Conservation (phyloP, 2,113 vertebrate species). For the Grantiella picta region DNA sequence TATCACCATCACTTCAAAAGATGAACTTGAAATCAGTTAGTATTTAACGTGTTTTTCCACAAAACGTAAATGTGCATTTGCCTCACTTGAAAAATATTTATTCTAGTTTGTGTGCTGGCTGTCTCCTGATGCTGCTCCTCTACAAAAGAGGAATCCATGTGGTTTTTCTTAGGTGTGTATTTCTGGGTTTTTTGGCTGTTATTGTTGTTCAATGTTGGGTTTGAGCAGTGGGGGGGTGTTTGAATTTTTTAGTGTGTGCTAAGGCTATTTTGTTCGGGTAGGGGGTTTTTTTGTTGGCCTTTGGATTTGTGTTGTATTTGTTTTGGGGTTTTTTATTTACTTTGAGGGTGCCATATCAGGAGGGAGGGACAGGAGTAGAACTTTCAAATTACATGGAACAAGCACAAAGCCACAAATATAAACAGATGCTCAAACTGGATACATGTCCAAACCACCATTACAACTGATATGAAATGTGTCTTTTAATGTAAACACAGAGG, state of each 20-base stretch:
- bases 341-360: not conserved
- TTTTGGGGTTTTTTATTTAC: not conserved
- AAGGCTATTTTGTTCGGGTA: not conserved
- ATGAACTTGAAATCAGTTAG: not conserved
- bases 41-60: not conserved
- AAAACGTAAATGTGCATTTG: not conserved
- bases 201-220: not conserved
- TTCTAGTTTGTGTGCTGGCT: not conserved
- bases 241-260: not conserved
- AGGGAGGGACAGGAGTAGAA: not conserved
- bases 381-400: not conserved
- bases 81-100: not conserved
- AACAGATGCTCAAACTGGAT: not conserved
- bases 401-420: not conserved
- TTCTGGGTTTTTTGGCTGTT: not conserved
- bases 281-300: not conserved
- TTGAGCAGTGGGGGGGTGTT: not conserved
- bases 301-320: not conserved
- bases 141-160: not conserved
- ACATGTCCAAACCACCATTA: not conserved
- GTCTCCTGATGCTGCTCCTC: not conserved
- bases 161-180: not conserved
- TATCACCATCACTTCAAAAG: not conserved
- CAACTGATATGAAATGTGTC: not conserved
- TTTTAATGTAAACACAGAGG: not conserved